Evolutionary conservation across 2,113 vertebrate species (phyloP), one percentile per base, ranked within the genome.

Genomic region (Damaliscus lunatus): DNA sequence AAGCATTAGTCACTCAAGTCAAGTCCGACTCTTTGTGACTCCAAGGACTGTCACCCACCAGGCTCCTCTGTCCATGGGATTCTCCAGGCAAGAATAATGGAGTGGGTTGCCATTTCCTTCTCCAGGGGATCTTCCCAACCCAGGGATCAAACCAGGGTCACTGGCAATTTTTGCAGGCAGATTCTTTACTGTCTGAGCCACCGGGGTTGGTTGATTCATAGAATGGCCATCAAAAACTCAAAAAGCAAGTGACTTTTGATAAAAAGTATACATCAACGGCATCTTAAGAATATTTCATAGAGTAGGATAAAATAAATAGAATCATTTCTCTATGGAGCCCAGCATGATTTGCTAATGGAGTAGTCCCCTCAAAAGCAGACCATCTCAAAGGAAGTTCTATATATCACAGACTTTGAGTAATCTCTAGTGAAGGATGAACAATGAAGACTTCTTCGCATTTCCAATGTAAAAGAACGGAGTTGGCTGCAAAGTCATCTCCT

Each of bases 181-280:
- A 74, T 23, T 40, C 19, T 74, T 23, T 74, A 40, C 67, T 74
- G 67, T 40, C 67, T 71, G 67, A 71, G 67, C 67, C 67, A 71
- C n/a, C 0, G 19, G 19, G 67, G 67, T 74, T 74, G 48, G 80
- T 74, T 91, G 71, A 96, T 89, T 95, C 89, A 85, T 50, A 97
- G 59, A 96, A 33, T 86, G 48, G 11, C n/a, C 67, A 88, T 78
- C 19, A 71, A 94, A 81, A 96, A 90, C 9, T 14, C 77, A 85
- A 90, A 81, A 95, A 94, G 52, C 17, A 95, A 94, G 78, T 82
- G n/a, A 85, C 40, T 96, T 96, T 62, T 92, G 80, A 94, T 23
- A 50, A 80, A 82, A 90, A n/a, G 27, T 84, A 57, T 62, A 88
- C 4, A 92, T 86, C 64, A 81, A 82, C 0, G 92, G 67, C 40